A percentile compares a stretch with the other conserved stretches of the same genome.
phyloP scores from a whole-genome alignment of 2,888 invertebrate species.

The Ormyrus labotus region DNA sequence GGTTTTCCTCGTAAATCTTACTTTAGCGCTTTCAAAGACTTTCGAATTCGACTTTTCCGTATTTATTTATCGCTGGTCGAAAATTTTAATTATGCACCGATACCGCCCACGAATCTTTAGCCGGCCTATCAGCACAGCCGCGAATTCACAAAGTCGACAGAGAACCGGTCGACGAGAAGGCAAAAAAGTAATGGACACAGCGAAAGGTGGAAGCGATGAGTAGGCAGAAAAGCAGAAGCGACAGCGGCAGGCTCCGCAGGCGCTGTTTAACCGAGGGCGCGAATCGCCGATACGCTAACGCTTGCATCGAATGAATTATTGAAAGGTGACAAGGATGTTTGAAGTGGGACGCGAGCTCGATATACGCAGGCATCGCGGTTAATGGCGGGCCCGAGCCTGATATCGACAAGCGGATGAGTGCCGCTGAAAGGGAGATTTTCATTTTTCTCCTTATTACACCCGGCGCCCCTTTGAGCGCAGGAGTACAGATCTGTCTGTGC shows the following conservation, averaged over 20 bases:
- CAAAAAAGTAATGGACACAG: background rate
- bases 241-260: background rate
- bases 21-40: too few relatives aligned
- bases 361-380: conserved; percentile 55
- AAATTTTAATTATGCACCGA: too few relatives aligned
- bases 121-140: too few relatives aligned
- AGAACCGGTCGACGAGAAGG: background rate
- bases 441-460: conserved; percentile 17
- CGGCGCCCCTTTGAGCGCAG: background rate
- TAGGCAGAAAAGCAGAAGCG: background rate
- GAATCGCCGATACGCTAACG: conserved; percentile 29
- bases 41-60: too few relatives aligned
- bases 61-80: too few relatives aligned
- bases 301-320: conserved; percentile 41
- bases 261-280: conserved; percentile 38
- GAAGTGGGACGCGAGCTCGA: conserved; percentile 35
- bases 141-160: too few relatives aligned
- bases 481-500: background rate
- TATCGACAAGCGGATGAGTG: conserved; percentile 64
- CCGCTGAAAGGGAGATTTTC: conserved; percentile 52
- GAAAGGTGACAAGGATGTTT: conserved; percentile 43
- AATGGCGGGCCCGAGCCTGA: conserved; percentile 61
- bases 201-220: background rate
- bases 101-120: too few relatives aligned
- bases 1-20: too few relatives aligned